Conservation (phyloP, 2,888 invertebrate genomes). For the Drosophila paramelanica region DNA sequence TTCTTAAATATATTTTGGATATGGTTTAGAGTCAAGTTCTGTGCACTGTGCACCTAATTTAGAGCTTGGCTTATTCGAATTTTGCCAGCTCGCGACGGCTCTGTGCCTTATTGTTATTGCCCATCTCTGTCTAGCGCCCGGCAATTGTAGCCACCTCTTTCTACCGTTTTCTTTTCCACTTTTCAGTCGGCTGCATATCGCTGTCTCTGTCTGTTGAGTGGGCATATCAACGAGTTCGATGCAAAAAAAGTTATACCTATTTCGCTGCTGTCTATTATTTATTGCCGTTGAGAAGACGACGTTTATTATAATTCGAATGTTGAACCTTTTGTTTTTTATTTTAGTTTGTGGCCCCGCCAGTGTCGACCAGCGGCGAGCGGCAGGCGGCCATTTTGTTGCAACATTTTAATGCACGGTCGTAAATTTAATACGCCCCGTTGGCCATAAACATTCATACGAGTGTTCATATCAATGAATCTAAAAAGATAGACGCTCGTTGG, state of each 20-base stretch:
- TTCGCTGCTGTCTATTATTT: slow-evolving; percentile 75
- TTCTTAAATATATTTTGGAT: too few species aligned
- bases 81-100: slow-evolving; percentile 35
- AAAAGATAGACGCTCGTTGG: slow-evolving; percentile 56
- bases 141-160: neutral
- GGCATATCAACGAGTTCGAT: slow-evolving; percentile 69
- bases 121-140: slow-evolving; percentile 27
- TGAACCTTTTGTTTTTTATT: slow-evolving; percentile 58
- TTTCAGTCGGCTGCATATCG: neutral
- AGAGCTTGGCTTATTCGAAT: slow-evolving; percentile 64
- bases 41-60: slow-evolving; percentile 69
- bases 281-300: slow-evolving; percentile 75
- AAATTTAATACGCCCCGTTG: slow-evolving; percentile 78
- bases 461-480: slow-evolving; percentile 73
- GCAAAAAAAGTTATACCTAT: slow-evolving; percentile 74
- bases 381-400: slow-evolving; percentile 75
- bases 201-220: slow-evolving; percentile 35
- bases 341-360: slow-evolving; percentile 33
- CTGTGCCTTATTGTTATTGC: slow-evolving; percentile 40
- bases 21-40: neutral
- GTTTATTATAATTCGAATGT: slow-evolving; percentile 79
- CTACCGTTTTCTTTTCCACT: neutral
- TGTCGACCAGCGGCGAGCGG: slow-evolving; percentile 17
- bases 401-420: slow-evolving; percentile 79
- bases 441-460: slow-evolving; percentile 68